Evolutionary conservation across 2,888 invertebrate species (phyloP), one percentile per base, ranked within the genome.

Genomic region (Cinara cedri): DNA sequence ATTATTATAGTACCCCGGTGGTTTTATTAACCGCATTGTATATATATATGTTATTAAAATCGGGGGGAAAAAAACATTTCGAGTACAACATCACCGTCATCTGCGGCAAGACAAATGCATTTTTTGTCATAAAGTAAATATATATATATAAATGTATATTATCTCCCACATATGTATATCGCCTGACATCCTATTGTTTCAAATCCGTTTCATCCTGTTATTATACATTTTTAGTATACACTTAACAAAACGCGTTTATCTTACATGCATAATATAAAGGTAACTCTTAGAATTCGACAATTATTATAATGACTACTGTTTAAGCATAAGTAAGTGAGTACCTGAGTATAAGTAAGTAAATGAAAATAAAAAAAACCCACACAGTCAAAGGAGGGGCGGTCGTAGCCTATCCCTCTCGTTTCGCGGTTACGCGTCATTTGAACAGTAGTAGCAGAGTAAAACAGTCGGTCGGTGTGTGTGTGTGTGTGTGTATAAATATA

Each of bases 351-450:
- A 34, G 34, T 34, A 34, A 34, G 34, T 34, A 6, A 34, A 6
- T 34, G 34, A 34, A 6, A 6, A 34, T 34, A 34, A 34, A 34
- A 34, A 34, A 34, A 34, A 34, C 34, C 34, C 34, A 6, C 6
- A 34, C 6, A 34, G 34, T 34, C 3, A 6, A 9, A 11, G 57
- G 44, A 26, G 44, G 57, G 57, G 24, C 24, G 24, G 19, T 0
- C 34, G 54, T 34, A 44, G 57, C 46, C 13, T 46, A 26, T 44
- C 16, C 57, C 19, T 11, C 21, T 57, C 42, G 34, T 51, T 68
- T 34, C 68, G 60, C 49, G 55, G 70, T 78, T 70, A 57, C 60
- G 68, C 78, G 70, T 60, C 49, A 78, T 78, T 78, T 51, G 68
- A 68, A 68, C 49, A 24, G 46, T n/a, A 57, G 57, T 65, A 75